A percentile compares a stretch with the other conserved stretches of the same genome.
phyloP scores from a whole-genome alignment of 2,113 vertebrate genomes.

The Nettapus auritus region DNA sequence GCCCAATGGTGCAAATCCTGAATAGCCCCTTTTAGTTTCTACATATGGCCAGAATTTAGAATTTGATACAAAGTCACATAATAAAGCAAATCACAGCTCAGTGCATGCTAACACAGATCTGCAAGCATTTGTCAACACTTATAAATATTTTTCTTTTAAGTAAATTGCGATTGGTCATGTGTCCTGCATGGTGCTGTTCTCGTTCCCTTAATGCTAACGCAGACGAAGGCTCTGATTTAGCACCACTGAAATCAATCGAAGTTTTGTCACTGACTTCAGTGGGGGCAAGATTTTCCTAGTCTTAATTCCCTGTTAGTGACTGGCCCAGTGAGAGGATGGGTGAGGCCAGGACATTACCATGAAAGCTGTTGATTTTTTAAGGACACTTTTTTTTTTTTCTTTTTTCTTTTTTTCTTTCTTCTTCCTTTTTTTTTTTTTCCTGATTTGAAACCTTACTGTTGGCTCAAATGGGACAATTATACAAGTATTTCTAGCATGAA shows the following conservation, averaged over 20 bases:
- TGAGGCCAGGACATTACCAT: background rate
- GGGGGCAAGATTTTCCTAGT: background rate
- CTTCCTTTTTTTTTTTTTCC: background rate
- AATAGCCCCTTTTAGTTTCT: background rate
- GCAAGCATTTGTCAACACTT: background rate
- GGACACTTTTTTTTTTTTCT: background rate
- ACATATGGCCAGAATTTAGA: background rate
- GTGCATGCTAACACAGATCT: background rate
- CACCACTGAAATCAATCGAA: background rate
- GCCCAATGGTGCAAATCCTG: background rate
- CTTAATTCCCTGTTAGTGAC: background rate
- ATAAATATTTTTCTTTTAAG: background rate
- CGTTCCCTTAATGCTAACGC: background rate
- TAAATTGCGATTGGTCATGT: background rate
- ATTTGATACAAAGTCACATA: background rate
- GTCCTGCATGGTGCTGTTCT: background rate
- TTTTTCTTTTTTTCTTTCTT: no score
- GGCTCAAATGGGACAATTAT: conserved; percentile 3
- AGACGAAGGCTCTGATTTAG: background rate
- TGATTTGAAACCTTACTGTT: background rate
- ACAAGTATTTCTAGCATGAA: conserved; percentile 6
- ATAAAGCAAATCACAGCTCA: background rate
- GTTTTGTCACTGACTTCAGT: background rate
- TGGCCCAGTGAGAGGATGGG: background rate
- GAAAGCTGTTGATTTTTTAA: background rate